These are phyloP conservation scores for Drepana falcataria DNA, from an alignment of 2,888 invertebrate genomes.

Conservation along the genomic window DNA sequence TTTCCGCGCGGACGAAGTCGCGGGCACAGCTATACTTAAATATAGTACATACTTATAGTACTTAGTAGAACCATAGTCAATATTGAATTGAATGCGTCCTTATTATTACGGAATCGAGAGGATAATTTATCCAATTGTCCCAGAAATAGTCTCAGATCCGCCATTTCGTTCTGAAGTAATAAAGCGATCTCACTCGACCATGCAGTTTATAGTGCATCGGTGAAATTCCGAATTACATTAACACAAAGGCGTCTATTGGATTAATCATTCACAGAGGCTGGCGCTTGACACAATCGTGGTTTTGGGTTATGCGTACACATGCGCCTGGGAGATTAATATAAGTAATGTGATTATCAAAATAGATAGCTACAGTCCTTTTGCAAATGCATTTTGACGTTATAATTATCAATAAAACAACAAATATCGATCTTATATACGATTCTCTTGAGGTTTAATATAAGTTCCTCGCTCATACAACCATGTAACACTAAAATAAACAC, in stretches of 20 bases:
- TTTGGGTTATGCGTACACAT: constrained; percentile 2
- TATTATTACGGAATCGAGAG: too few relatives aligned
- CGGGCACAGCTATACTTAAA: too few relatives aligned
- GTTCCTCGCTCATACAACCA: too few relatives aligned
- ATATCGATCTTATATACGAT: too few relatives aligned
- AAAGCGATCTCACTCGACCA: constrained; percentile 14
- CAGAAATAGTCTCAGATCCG: constrained; percentile 17
- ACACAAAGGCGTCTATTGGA: constrained; percentile 17
- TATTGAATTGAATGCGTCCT: constrained; percentile 2
- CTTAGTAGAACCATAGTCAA: too few relatives aligned
- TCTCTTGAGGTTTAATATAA: too few relatives aligned
- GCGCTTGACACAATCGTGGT: constrained; percentile 19
- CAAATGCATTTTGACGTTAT: too few relatives aligned
- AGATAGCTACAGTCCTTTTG: too few relatives aligned
- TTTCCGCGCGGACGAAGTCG: too few relatives aligned
- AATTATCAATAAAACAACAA: too few relatives aligned
- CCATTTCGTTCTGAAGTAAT: constrained; percentile 24
- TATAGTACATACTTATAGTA: too few relatives aligned
- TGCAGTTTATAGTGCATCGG: constrained; percentile 13
- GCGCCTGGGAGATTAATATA: background rate
- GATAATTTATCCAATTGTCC: background rate
- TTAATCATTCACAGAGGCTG: constrained; percentile 26
- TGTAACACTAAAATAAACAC: too few relatives aligned
- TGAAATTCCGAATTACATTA: constrained; percentile 14
- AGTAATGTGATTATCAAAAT: background rate